A percentile compares a stretch with the other conserved stretches of the same genome.
Conservation (phyloP, 2,113 vertebrate genomes). For the Macroglossus sobrinus region DNA sequence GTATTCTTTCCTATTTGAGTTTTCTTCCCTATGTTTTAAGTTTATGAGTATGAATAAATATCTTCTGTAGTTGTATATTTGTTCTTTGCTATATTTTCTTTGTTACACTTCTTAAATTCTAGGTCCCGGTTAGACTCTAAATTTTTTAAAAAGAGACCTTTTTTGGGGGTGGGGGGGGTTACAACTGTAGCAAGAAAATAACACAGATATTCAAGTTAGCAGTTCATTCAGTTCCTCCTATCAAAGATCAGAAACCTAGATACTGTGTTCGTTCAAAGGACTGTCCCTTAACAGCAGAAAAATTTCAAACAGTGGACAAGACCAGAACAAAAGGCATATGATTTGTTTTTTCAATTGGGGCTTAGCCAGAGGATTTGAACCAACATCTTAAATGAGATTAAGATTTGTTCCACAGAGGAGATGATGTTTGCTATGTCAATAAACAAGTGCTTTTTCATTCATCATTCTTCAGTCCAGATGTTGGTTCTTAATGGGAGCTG, state of each 20-base stretch:
- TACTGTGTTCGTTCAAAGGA: conserved; percentile 46
- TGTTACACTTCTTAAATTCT: not conserved
- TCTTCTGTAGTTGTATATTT: not conserved
- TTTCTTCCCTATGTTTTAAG: not conserved
- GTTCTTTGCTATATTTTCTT: conserved; percentile 5
- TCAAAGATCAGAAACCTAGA: conserved; percentile 51
- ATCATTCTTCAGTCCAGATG: conserved; percentile 32
- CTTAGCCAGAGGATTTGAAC: conserved; percentile 56
- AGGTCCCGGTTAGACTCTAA: not conserved
- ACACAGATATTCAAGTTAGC: not conserved
- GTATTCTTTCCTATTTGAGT: not conserved
- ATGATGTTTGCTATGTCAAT: conserved; percentile 54
- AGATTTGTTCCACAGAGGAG: conserved; percentile 60
- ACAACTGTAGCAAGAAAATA: not conserved
- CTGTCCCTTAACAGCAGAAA: conserved; percentile 61
- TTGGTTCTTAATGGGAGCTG: conserved; percentile 41
- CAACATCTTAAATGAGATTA: not conserved
- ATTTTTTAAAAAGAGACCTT: not conserved
- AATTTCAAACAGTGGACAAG: conserved; percentile 43
- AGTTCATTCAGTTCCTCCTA: not conserved
- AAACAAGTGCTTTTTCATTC: conserved; percentile 55
- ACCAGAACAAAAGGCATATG: conserved; percentile 66
- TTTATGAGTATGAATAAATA: not conserved
- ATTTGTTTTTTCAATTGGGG: conserved; percentile 59
- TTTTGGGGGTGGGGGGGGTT: no score